These are phyloP conservation scores for Eupsilia transversa DNA, from an alignment of 2,888 invertebrate genomes.

Conservation along the genomic window DNA sequence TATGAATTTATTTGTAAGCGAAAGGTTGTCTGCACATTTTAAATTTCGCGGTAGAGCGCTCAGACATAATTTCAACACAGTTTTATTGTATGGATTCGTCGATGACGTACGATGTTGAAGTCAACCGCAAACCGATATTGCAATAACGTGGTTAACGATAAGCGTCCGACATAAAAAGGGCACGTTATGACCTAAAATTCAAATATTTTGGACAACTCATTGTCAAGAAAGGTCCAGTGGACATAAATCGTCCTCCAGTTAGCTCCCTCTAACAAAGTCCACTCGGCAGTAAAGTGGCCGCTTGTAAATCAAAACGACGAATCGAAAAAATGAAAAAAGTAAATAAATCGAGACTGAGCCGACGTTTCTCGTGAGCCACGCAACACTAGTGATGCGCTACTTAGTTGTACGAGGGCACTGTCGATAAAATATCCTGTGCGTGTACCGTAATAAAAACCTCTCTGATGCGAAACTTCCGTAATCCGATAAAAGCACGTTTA, in stretches of 20 bases:
- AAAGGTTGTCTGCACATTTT: slow-evolving; percentile 66
- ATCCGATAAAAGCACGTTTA: slow-evolving; percentile 32
- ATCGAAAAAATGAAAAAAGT: slow-evolving; percentile 85
- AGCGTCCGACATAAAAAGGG: slow-evolving; percentile 74
- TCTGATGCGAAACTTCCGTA: slow-evolving; percentile 52
- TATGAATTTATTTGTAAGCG: slow-evolving; percentile 57
- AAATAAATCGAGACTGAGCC: slow-evolving; percentile 80
- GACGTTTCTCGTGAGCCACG: slow-evolving; percentile 80
- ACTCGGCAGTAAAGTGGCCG: slow-evolving; percentile 87
- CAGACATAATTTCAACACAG: slow-evolving; percentile 61
- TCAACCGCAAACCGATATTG: slow-evolving; percentile 74
- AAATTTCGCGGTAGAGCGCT: slow-evolving; percentile 66
- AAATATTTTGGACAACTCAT: slow-evolving; percentile 86
- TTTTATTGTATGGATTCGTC: slow-evolving; percentile 59
- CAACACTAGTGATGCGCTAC: slow-evolving; percentile 76
- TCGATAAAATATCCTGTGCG: slow-evolving; percentile 67
- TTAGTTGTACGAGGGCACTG: slow-evolving; percentile 54
- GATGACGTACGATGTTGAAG: slow-evolving; percentile 59
- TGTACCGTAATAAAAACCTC: slow-evolving; percentile 40
- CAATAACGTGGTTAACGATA: slow-evolving; percentile 76
- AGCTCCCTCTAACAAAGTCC: slow-evolving; percentile 87
- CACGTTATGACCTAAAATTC: slow-evolving; percentile 83
- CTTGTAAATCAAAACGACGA: slow-evolving; percentile 89
- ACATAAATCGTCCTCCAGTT: slow-evolving; percentile 88
- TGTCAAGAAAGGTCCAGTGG: slow-evolving; percentile 80